Evolutionary conservation across 2,888 invertebrate genomes (phyloP).

Genomic region (Ectemnius lituratus): DNA sequence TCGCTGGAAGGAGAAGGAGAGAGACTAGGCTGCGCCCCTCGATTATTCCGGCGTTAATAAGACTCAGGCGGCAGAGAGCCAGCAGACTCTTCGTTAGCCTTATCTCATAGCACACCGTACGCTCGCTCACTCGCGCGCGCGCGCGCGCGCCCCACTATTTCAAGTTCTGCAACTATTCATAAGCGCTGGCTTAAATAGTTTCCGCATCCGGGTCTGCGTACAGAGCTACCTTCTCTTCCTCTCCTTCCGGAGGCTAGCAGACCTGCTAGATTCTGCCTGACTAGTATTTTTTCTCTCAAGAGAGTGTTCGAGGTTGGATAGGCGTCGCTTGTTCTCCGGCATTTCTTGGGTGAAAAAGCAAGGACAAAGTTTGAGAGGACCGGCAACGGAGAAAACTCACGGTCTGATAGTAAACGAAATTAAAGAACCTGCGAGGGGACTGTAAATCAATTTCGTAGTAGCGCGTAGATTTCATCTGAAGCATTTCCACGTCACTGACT

Average conservation of each 20-base stretch:
- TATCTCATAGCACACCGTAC: conserved; percentile 1
- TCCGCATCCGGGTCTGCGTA: neutral
- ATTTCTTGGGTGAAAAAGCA: conserved; percentile 31
- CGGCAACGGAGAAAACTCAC: conserved; percentile 21
- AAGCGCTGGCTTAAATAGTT: conserved; percentile 8
- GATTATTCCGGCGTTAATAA: conserved; percentile 5
- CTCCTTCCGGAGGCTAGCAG: too few relatives aligned
- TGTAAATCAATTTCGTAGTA: conserved; percentile 63
- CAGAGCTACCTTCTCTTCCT: neutral
- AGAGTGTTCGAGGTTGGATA: conserved; percentile 14
- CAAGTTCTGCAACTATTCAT: conserved; percentile 9
- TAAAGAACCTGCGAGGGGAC: conserved; percentile 57
- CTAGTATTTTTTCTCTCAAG: neutral
- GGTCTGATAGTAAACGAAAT: conserved; percentile 57
- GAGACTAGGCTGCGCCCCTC: conserved; percentile 1
- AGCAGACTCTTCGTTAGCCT: conserved; percentile 3
- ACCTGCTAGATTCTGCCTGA: neutral
- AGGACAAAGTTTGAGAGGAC: conserved; percentile 50
- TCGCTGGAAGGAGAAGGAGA: too few relatives aligned
- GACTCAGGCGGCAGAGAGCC: neutral
- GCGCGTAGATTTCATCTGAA: conserved; percentile 43
- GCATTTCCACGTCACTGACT: conserved; percentile 55
- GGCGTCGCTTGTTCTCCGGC: too few relatives aligned
- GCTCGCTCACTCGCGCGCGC: neutral
- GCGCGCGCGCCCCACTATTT: neutral